Evolutionary conservation across 2,113 vertebrate species (phyloP), one percentile per base, ranked within the genome.

Genomic region (Empidonax traillii): DNA sequence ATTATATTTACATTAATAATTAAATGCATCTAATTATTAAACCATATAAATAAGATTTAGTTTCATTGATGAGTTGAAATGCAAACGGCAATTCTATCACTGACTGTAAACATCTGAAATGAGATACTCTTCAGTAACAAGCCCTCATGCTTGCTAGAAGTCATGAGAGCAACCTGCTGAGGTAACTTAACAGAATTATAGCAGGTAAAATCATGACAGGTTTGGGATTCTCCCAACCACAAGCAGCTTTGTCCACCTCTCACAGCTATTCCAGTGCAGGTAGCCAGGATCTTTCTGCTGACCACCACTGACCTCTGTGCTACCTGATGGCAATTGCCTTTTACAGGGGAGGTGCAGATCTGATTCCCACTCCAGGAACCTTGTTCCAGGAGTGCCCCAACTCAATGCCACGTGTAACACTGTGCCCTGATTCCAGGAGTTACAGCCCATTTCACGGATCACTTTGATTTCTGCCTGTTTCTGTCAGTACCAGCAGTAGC

Each of bases 1-100:
- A 98, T 98, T 97, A 97, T 98, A 96, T 97, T 97, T 98, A 94
- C 90, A 98, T 98, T 97, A 98, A 98, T 98, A 98, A 98, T 98
- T 98, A 95, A 98, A 97, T 97, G 96, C 96, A 97, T 97, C 97
- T 98, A 97, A 98, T 98, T 98, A 98, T 98, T 98, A 98, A 98
- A 98, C 97, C 95, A 96, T 97, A 97, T 97, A 97, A 98, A 97
- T 98, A 98, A 98, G 94, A 97, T 97, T 98, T 97, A 83, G 78
- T 94, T 96, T 97, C 97, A 98, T 95, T 98, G 97, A 95, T 98
- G 96, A 97, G 97, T 96, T 95, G 94, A 95, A 97, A 91, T 79
- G 96, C 96, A 98, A 98, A 97, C 96, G 97, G 97, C 82, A 96
- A 95, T 90, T 96, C 96, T 95, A 63, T 97, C 91, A 92, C 85